These are phyloP conservation scores for Pygoscelis adeliae DNA, from an alignment of 2,113 vertebrate species.

Conservation along the genomic window DNA sequence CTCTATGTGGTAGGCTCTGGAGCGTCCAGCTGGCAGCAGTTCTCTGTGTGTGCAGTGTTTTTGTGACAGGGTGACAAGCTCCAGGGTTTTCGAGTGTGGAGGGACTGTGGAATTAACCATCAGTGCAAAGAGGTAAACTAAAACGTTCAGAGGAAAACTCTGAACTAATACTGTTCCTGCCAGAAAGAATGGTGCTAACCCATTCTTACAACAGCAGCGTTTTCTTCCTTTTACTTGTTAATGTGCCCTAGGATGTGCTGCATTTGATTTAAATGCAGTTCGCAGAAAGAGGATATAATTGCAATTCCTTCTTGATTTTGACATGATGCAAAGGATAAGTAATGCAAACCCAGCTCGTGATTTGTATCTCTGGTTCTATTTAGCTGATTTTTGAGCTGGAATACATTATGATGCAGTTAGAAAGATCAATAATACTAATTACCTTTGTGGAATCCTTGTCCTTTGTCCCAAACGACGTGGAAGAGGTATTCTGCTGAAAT, in stretches of 20 bases:
- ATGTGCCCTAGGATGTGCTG: neutral
- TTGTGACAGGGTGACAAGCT: neutral
- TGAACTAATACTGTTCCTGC: neutral
- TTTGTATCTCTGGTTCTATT: neutral
- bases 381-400: neutral
- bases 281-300: neutral
- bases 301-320: neutral
- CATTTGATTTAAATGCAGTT: neutral
- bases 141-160: neutral
- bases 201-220: neutral
- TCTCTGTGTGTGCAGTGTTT: neutral
- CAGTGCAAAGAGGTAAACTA: neutral
- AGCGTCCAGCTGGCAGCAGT: neutral
- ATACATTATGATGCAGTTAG: neutral
- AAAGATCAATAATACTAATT: neutral
- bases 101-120: neutral
- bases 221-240: neutral
- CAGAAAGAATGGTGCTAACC: neutral
- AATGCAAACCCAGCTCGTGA: neutral
- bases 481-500: neutral
- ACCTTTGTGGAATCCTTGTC: neutral
- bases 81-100: neutral
- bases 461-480: neutral
- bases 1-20: rapidly evolving
- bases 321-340: neutral